Conservation (phyloP, 2,113 vertebrate genomes). For the Phylloscopus whistleri region DNA sequence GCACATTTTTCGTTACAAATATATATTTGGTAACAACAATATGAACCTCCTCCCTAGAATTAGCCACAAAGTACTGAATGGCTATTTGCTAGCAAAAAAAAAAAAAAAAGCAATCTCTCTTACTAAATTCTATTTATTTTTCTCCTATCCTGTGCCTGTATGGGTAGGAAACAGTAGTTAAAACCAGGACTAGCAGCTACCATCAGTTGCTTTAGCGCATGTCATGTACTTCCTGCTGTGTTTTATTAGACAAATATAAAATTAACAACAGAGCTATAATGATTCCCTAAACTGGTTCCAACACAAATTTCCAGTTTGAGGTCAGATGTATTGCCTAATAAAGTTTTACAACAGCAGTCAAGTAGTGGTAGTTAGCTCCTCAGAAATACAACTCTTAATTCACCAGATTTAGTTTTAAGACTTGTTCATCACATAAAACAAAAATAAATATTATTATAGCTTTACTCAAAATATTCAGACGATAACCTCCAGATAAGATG, state of each 20-base stretch:
- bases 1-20: neutral
- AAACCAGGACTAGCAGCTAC: constrained; percentile 11
- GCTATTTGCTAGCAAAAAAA: neutral
- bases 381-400: constrained; percentile 74
- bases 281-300: constrained; percentile 83
- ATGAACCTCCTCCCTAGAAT: neutral
- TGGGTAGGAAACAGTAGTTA: neutral
- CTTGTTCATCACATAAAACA: constrained; percentile 68
- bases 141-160: neutral
- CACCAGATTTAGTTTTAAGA: constrained; percentile 73
- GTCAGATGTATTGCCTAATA: constrained; percentile 90
- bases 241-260: constrained; percentile 98
- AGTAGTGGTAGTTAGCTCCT: constrained; percentile 72
- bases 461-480: constrained; percentile 51
- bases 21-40: neutral
- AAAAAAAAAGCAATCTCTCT: neutral
- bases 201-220: constrained; percentile 30
- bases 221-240: constrained; percentile 75
- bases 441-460: constrained; percentile 64
- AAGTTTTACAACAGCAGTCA: constrained; percentile 89
- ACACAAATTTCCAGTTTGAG: constrained; percentile 94
- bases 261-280: constrained; percentile 94
- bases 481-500: constrained; percentile 42
- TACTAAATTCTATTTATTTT: neutral
- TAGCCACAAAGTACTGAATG: neutral